phyloP scores from a whole-genome alignment of 1,140 invertebrate genomes.

The Ceratina japonica region DNA sequence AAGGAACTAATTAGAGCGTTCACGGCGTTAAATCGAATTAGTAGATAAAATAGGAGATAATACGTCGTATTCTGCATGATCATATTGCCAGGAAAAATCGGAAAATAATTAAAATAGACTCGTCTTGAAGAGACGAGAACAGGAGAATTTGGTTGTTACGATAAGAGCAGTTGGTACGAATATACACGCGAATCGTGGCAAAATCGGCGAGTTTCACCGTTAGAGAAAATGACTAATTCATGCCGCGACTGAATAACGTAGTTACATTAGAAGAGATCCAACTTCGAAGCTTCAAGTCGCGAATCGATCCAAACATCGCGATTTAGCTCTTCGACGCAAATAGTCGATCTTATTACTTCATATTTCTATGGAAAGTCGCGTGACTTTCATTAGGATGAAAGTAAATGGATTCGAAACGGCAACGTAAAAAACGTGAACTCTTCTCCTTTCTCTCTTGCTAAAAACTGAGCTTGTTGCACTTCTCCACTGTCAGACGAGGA shows the following conservation, averaged over 20 bases:
- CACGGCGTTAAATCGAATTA: too few species aligned
- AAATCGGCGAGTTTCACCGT: constrained; percentile 24
- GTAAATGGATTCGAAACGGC: constrained; percentile 9
- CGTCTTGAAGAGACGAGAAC: not conserved
- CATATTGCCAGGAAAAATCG: too few species aligned
- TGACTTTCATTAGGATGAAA: constrained; percentile 14
- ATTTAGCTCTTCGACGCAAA: too few species aligned
- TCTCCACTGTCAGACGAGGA: too few species aligned
- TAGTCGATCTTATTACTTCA: not conserved
- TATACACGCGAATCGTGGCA: constrained; percentile 16
- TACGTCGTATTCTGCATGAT: too few species aligned
- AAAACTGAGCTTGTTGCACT: not conserved
- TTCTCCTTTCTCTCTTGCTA: not conserved
- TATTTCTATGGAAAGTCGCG: not conserved
- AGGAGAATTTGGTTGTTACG: not conserved
- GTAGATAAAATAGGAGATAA: too few species aligned
- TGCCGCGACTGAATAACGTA: not conserved
- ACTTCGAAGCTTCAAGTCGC: not conserved
- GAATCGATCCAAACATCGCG: not conserved
- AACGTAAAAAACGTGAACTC: not conserved
- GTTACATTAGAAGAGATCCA: not conserved
- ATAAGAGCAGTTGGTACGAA: not conserved
- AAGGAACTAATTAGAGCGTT: not conserved
- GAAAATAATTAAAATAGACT: too few species aligned
- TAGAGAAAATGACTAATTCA: not conserved